Evolutionary conservation across 2,888 invertebrate species (phyloP).

Genomic region (Villa cingulata): DNA sequence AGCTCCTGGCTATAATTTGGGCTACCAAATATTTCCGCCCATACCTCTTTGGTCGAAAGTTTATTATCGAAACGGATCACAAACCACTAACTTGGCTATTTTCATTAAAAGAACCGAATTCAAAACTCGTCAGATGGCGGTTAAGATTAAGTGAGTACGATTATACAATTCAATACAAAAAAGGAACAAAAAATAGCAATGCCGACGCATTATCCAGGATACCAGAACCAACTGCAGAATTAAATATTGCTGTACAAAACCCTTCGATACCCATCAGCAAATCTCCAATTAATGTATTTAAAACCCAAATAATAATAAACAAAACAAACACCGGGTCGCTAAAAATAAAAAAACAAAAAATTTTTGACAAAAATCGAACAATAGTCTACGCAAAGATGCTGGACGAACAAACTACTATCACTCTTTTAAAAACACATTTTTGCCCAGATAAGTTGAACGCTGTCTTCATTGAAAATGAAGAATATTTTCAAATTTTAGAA

Average conservation of each 20-base stretch:
- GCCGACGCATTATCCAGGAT: too few species aligned
- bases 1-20: too few species aligned
- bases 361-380: neutral
- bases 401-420: slow-evolving; percentile 1
- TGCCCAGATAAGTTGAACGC: slow-evolving; percentile 7
- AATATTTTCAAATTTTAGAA: neutral
- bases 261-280: neutral
- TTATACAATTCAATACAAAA: too few species aligned
- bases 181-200: neutral
- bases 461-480: slow-evolving; percentile 4
- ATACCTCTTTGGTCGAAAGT: too few species aligned
- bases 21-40: too few species aligned
- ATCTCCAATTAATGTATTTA: neutral
- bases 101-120: too few species aligned
- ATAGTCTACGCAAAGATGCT: neutral
- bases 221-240: too few species aligned
- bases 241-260: too few species aligned
- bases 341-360: slow-evolving; percentile 5
- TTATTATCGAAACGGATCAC: too few species aligned
- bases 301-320: neutral
- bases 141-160: neutral
- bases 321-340: slow-evolving; percentile 5
- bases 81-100: too few species aligned
- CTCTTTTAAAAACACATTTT: slow-evolving; percentile 9
- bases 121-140: slow-evolving; percentile 2